These are phyloP conservation scores for Charina bottae DNA, from an alignment of 2,113 vertebrate species.

Conservation along the genomic window DNA sequence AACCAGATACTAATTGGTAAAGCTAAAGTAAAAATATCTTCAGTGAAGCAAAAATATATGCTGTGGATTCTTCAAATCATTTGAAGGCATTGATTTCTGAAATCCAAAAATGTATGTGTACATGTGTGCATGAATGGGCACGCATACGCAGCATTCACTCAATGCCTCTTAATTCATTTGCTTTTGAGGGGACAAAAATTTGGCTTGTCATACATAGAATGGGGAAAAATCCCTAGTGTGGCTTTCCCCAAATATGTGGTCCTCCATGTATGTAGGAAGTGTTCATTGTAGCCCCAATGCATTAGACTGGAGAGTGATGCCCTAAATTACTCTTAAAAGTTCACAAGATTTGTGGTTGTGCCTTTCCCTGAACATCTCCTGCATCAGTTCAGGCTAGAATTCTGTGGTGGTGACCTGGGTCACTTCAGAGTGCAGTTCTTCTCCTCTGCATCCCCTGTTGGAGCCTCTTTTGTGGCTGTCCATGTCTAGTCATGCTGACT, in stretches of 20 bases:
- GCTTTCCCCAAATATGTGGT: background rate
- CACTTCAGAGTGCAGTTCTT: slow-evolving; percentile 78
- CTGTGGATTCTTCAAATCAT: background rate
- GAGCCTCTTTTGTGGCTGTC: slow-evolving; percentile 65
- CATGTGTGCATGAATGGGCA: background rate
- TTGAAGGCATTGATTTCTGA: background rate
- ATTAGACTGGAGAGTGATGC: background rate
- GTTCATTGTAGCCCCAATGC: background rate
- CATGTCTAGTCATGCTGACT: slow-evolving; percentile 83
- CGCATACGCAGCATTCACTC: background rate
- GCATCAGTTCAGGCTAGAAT: slow-evolving; percentile 60
- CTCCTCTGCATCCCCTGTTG: slow-evolving; percentile 44
- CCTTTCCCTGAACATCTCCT: accelerated
- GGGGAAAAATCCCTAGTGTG: background rate
- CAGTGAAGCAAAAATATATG: background rate
- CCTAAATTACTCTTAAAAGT: background rate
- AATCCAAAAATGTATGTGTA: background rate
- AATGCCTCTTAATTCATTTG: background rate
- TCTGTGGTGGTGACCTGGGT: slow-evolving; percentile 81
- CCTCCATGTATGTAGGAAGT: background rate
- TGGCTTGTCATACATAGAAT: background rate
- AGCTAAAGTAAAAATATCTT: background rate
- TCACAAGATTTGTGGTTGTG: accelerated
- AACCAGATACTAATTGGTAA: background rate
- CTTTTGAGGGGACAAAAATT: background rate